phyloP scores from a whole-genome alignment of 2,888 invertebrate genomes.

The Meteorus colon region DNA sequence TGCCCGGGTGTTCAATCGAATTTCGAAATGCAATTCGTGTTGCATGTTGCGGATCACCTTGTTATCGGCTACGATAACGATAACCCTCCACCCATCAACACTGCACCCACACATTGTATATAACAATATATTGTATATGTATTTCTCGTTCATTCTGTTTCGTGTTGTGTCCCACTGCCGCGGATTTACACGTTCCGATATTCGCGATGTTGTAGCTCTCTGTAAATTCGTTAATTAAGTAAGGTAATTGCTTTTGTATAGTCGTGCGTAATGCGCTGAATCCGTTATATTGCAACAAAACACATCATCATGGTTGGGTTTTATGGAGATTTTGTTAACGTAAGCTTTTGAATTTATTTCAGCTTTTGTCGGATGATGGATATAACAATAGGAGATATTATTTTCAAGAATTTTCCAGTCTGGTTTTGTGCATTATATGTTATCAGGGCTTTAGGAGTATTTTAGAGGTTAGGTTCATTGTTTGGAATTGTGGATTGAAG shows the following conservation, averaged over 20 bases:
- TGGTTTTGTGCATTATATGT: background rate
- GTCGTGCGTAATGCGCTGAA: constrained; percentile 23
- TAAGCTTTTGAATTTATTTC: background rate
- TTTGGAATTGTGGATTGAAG: no score
- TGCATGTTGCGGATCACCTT: constrained; percentile 53
- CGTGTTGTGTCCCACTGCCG: constrained; percentile 40
- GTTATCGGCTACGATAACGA: constrained; percentile 59
- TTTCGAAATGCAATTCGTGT: constrained; percentile 52
- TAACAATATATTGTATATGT: constrained; percentile 5
- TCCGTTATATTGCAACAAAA: constrained; percentile 20
- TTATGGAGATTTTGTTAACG: background rate
- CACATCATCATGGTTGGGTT: background rate
- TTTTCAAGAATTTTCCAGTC: background rate
- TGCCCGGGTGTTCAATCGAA: constrained; percentile 48
- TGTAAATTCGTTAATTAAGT: constrained; percentile 72
- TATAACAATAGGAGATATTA: background rate
- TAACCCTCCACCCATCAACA: constrained; percentile 50
- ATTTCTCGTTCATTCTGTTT: constrained; percentile 26
- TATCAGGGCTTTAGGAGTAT: background rate
- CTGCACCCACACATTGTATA: background rate
- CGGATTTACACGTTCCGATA: constrained; percentile 52
- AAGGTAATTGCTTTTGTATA: constrained; percentile 66
- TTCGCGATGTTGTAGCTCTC: constrained; percentile 56
- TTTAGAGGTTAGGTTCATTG: no score
- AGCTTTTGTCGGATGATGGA: background rate